Evolutionary conservation across 2,113 vertebrate species (phyloP).

Genomic region (Bambusicola thoracicus): DNA sequence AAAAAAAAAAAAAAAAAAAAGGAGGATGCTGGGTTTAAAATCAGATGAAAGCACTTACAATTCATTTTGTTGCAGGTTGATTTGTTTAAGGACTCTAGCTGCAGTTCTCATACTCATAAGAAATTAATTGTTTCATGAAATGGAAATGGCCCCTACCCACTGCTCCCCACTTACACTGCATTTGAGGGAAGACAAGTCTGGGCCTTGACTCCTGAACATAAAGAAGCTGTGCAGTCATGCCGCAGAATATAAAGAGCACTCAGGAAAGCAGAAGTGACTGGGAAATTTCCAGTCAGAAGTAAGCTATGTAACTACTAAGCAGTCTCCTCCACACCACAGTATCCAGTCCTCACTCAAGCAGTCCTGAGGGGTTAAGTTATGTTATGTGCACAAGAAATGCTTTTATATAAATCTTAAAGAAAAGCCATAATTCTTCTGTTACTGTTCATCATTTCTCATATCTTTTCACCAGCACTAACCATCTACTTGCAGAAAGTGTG

Average conservation of each 20-base stretch:
- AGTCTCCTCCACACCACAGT: neutral
- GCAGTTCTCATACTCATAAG: neutral
- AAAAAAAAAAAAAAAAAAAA: neutral
- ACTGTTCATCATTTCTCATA: neutral
- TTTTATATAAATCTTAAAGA: neutral
- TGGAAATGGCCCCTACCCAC: neutral
- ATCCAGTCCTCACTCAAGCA: fast-evolving
- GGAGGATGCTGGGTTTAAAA: neutral
- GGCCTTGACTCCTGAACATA: neutral
- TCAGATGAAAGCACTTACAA: neutral
- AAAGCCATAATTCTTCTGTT: neutral
- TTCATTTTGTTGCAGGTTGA: neutral
- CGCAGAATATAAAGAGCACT: neutral
- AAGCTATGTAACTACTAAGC: neutral
- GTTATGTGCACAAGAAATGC: neutral
- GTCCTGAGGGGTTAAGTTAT: fast-evolving
- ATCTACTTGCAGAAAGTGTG: neutral
- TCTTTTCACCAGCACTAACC: neutral
- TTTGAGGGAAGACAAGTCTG: neutral
- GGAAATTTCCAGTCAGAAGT: neutral
- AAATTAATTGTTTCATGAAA: slow-evolving; percentile 24
- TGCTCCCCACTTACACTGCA: neutral
- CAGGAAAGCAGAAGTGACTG: neutral
- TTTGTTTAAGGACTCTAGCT: neutral
- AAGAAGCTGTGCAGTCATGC: neutral